Base-by-base conservation (phyloP, 2,888 invertebrate species). In the Chorisops tibialis region DNA sequence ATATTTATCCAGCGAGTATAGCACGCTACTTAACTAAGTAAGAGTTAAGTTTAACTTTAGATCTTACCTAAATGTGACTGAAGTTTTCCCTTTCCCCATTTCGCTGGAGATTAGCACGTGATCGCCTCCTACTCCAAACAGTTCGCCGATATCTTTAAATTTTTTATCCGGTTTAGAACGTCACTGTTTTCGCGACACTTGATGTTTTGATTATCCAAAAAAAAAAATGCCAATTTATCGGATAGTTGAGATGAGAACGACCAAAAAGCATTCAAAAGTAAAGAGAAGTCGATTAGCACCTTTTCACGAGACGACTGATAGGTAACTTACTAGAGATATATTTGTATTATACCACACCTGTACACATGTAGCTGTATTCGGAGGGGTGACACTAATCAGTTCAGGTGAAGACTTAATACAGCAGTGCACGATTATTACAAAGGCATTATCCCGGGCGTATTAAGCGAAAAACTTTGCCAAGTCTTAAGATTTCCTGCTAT, bases 21-120 rank as follows among this genome's bases (percentile, higher is more conserved):
- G 30, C 30, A 9, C 30, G 9, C 30, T 30, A 30, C 30, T 30
- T 30, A 30, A 30, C 19, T 24, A 35, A 39, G 48, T 11, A 48
- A 22, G 3, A 21, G 22, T 21, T 16, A 50, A 50, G 35, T 9
- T 43, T 24, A 24, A 56, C 21, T 56, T 56, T 6, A 41, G 18
- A n/a, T 24, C 56, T 56, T 39, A 56, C 56, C 56, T 56, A 30
- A 56, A 56, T 12, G 56, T 56, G 5, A 56, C 56, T 6, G 56
- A 19, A 9, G 56, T n/a, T 19, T 39, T 56, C 30, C 56, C 43
- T 18, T 56, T 56, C 56, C 56, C 56, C 56, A 56, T 56, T 11
- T 24, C 18, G 16, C n/a, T n/a, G 9, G 30, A 37, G 18, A 11
- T 52, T 38, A 4, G 22, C 14, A 7, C 12, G 49, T n/a, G 14